Evolutionary conservation across 2,888 invertebrate species (phyloP).

Genomic region (Drosophila phalerata): DNA sequence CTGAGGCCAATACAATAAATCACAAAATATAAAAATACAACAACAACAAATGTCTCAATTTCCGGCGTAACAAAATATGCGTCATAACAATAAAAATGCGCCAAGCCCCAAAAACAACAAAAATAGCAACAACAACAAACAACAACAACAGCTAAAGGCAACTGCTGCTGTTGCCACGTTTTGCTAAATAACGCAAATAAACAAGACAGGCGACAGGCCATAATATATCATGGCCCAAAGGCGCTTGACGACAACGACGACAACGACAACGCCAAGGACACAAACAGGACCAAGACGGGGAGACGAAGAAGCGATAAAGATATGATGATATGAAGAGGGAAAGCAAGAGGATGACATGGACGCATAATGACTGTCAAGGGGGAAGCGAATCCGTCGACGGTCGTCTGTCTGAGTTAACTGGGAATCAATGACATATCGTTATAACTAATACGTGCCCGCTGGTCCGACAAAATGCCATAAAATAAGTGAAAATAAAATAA

Average conservation of each 20-base stretch:
- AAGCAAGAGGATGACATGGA: slow-evolving; percentile 16
- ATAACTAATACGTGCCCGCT: slow-evolving; percentile 72
- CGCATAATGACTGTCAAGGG: slow-evolving; percentile 71
- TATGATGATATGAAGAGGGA: slow-evolving; percentile 6
- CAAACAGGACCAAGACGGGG: background rate
- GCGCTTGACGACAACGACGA: slow-evolving; percentile 68
- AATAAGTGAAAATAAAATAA: slow-evolving; percentile 62
- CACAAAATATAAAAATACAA: slow-evolving; percentile 51
- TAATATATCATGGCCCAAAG: slow-evolving; percentile 79
- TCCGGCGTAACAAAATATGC: slow-evolving; percentile 71
- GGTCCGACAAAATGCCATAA: slow-evolving; percentile 59
- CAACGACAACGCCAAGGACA: slow-evolving; percentile 28
- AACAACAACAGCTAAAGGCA: slow-evolving; percentile 3
- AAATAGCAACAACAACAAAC: slow-evolving; percentile 2
- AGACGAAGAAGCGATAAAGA: slow-evolving; percentile 3
- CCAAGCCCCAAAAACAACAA: slow-evolving; percentile 24
- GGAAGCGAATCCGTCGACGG: slow-evolving; percentile 15
- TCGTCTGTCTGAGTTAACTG: slow-evolving; percentile 60
- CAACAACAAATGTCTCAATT: slow-evolving; percentile 69
- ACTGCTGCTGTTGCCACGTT: slow-evolving; percentile 53
- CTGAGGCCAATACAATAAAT: slow-evolving; percentile 67
- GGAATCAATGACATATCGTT: slow-evolving; percentile 81
- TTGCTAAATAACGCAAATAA: slow-evolving; percentile 74
- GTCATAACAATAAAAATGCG: slow-evolving; percentile 78
- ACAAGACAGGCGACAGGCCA: slow-evolving; percentile 79